Evolutionary conservation across 2,888 invertebrate genomes (phyloP), one percentile per base, ranked within the genome.

Genomic region (Megalurothrips usitatus): DNA sequence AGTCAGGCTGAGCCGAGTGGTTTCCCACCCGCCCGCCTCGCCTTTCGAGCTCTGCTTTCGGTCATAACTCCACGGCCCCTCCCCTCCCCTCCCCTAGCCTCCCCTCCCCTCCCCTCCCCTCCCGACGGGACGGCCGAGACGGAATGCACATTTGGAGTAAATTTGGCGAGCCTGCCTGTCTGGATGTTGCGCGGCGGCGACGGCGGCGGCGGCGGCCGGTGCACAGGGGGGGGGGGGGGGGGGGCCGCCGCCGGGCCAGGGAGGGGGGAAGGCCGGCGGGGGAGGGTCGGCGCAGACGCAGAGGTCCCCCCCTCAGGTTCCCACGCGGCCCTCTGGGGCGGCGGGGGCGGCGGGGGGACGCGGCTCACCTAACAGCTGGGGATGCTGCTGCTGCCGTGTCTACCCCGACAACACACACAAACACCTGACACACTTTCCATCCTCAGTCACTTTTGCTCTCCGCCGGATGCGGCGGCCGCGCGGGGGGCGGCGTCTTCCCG

Each of bases 21-120:
- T 43, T 43, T 82, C 82, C 81, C 79, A 80, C 78, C 75, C 81
- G 79, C 81, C 79, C 78, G 81, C 78, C 19, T 63, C 4, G 34
- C 81, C 49, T 19, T 17, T 52, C 52, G 14, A 3, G 52, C 52
- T 19, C 52, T 19, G 52, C 52, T 19, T 19, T 19, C 19, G 58
- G 58, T 58, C 58, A 58, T 58, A 58, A 58, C 58, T 58, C 58
- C 58, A 58, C 17, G 6, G n/a, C 58, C 19, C 58, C 58, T 3
- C 52, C 52, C 34, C 34, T 43, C 34, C 34, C 34, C 34, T 6
- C 34, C 3, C 34, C 34, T 6, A 2, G 34, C 34, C 34, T 6
- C 34, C 34, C 3, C 3, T 6, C 52, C 52, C 10, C 52, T 2
- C 52, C 78, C 68, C 75, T 43, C 78, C 78, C 80, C 80, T 79